These are phyloP conservation scores for Cyclina sinensis DNA, from an alignment of 1,140 invertebrate genomes.

Conservation along the genomic window DNA sequence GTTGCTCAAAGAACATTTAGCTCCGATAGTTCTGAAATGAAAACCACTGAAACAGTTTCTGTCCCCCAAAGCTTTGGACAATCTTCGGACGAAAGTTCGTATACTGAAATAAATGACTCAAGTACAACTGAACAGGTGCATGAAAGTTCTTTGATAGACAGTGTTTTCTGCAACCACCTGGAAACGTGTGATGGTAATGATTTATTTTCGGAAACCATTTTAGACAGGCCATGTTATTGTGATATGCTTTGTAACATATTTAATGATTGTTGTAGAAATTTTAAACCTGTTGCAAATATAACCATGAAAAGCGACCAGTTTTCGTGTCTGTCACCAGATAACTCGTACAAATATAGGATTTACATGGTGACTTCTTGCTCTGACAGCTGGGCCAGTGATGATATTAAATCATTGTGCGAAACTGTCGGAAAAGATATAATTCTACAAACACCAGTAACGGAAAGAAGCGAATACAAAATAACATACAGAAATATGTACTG, in stretches of 20 bases:
- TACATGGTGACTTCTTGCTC: not conserved
- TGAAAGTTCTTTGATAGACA: not conserved
- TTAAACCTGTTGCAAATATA: not conserved
- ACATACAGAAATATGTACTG: constrained; percentile 42
- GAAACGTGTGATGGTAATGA: not conserved
- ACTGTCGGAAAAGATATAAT: not conserved
- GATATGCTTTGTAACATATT: not conserved
- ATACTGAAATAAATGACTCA: no score
- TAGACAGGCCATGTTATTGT: not conserved
- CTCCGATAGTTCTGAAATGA: no score
- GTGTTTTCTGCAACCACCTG: not conserved
- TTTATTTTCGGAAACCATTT: not conserved
- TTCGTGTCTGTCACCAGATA: not conserved
- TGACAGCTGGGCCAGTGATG: not conserved
- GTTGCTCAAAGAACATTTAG: no score
- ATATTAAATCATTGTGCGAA: constrained; percentile 5
- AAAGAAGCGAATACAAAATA: not conserved
- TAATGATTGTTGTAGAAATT: not conserved
- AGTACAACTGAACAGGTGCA: no score
- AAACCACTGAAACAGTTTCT: no score
- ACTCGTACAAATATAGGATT: no score
- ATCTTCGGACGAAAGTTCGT: no score
- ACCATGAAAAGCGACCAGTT: not conserved
- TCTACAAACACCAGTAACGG: not conserved
- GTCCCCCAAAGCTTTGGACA: no score